phyloP scores from a whole-genome alignment of 92 coral and sea anemone species.

The Epizoanthus fatuus region DNA sequence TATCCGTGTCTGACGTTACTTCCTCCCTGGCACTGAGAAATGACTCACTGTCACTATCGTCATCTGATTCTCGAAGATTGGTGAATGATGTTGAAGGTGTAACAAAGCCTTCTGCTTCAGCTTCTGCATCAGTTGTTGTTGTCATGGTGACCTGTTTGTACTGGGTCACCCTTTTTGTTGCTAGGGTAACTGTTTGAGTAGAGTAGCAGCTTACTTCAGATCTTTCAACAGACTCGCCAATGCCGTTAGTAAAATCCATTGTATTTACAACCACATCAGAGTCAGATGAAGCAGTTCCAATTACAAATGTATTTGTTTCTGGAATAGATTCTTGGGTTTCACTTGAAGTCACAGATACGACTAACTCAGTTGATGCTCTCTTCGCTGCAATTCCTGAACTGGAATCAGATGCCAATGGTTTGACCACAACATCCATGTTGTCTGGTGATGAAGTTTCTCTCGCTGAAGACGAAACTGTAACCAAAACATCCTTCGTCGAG shows the following conservation, averaged over 20 bases:
- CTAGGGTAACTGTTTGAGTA: constrained; percentile 5
- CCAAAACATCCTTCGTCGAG: constrained; percentile 18
- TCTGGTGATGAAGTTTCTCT: background rate
- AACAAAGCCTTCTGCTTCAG: background rate
- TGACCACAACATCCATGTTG: background rate
- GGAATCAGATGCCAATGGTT: background rate
- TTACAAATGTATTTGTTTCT: background rate
- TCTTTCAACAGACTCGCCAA: background rate
- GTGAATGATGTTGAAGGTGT: constrained; percentile 4
- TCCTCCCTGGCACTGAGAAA: constrained; percentile 95
- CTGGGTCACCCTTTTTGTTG: constrained; percentile 6
- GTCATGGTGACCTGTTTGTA: background rate
- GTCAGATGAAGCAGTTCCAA: background rate
- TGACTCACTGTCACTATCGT: constrained; percentile 86
- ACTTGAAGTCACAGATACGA: constrained; percentile 12
- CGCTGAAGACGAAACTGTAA: constrained; percentile 22
- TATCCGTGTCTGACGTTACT: constrained; percentile 84
- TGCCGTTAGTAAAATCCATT: background rate
- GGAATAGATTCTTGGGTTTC: background rate
- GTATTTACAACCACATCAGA: background rate
- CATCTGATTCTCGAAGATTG: constrained; percentile 2
- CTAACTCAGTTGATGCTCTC: constrained; percentile 40
- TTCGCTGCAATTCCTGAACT: constrained; percentile 6
- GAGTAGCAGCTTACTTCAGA: background rate
- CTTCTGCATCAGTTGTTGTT: background rate